Percentiles rank a stretch among this genome's conserved stretches.
phyloP scores from a whole-genome alignment of 1,140 invertebrate species.

The Caerostris darwini region DNA sequence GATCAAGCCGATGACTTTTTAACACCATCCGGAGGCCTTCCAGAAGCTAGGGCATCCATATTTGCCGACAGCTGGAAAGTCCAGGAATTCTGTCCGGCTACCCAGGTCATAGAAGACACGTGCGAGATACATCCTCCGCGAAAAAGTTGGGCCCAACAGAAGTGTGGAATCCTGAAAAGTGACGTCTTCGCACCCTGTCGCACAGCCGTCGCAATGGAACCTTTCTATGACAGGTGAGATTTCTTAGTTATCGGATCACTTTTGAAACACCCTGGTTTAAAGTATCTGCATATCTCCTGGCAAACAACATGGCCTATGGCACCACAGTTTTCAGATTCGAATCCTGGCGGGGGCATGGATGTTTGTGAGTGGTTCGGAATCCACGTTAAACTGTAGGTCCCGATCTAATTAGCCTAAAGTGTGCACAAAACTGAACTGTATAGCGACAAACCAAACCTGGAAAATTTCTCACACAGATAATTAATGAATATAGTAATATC shows the following conservation, averaged over 20 bases:
- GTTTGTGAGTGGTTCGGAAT: too few species aligned
- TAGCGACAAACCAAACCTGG: too few species aligned
- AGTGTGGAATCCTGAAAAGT: conserved; percentile 89
- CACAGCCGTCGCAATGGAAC: conserved; percentile 88
- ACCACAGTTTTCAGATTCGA: too few species aligned
- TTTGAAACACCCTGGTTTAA: background rate
- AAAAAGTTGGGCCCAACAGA: conserved; percentile 88
- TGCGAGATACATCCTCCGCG: conserved; percentile 89
- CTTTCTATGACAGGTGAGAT: conserved; percentile 84
- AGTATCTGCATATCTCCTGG: too few species aligned
- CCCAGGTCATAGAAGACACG: conserved; percentile 84
- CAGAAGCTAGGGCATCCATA: conserved; percentile 87
- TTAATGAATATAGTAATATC: too few species aligned
- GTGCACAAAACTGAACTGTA: too few species aligned
- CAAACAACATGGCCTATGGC: too few species aligned
- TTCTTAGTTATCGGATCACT: background rate
- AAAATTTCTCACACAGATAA: too few species aligned
- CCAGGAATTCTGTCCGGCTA: conserved; percentile 87
- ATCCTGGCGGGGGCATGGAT: too few species aligned
- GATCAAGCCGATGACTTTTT: conserved; percentile 91
- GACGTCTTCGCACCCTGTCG: conserved; percentile 89
- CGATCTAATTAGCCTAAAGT: too few species aligned
- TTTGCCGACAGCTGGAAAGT: conserved; percentile 95
- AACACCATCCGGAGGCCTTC: conserved; percentile 88
- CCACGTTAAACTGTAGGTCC: too few species aligned